phyloP scores from a whole-genome alignment of 2,888 invertebrate genomes.

The Kuschelorhynchus macadamiae region DNA sequence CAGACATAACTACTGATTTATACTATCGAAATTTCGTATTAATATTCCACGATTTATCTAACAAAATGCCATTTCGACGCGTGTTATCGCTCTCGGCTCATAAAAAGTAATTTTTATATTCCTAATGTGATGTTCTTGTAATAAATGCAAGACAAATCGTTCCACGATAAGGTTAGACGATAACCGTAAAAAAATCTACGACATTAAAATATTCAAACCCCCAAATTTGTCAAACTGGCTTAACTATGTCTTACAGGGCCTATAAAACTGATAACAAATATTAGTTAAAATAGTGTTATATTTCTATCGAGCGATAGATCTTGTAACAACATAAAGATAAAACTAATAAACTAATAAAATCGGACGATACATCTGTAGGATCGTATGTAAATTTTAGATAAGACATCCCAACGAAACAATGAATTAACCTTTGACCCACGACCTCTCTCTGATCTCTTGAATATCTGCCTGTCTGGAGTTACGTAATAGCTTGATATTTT shows the following conservation, averaged over 20 bases:
- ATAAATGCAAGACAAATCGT: no score
- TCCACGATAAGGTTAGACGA: no score
- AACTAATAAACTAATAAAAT: no score
- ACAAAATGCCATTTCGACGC: no score
- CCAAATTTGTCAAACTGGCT: neutral
- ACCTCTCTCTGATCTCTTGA: no score
- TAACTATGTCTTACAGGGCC: neutral
- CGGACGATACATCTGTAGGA: neutral
- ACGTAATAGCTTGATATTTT: neutral
- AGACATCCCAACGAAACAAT: neutral
- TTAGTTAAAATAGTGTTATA: no score
- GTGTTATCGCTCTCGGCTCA: neutral
- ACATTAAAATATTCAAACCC: neutral
- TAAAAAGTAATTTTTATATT: neutral
- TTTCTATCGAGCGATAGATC: no score
- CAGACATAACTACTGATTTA: conserved; percentile 5
- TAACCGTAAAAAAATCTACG: neutral
- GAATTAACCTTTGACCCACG: conserved; percentile 7
- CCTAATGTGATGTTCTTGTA: no score
- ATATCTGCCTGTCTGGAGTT: conserved; percentile 8
- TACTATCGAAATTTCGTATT: no score
- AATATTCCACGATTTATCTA: conserved; percentile 7
- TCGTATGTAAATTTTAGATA: neutral
- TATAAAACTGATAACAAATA: neutral
- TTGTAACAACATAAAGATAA: no score